These are phyloP conservation scores for Hypsibius dujardini DNA, from an alignment of 1,140 invertebrate genomes.

Conservation along the genomic window DNA sequence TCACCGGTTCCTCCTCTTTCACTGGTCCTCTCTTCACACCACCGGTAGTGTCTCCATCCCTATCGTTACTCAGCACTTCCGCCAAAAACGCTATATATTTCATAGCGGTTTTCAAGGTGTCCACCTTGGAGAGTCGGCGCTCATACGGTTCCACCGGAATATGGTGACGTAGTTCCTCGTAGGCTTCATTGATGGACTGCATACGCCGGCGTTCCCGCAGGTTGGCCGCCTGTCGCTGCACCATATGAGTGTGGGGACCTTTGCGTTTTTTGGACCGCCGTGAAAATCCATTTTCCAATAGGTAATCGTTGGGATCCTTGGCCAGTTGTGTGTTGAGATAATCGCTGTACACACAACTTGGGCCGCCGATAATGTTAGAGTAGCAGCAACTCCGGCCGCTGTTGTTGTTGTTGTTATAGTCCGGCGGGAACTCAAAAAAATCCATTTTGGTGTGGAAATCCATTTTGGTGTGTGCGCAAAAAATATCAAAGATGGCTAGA, in stretches of 20 bases:
- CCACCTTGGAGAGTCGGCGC: conserved; percentile 78
- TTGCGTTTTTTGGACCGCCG: conserved; percentile 19
- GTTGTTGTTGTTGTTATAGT: background rate
- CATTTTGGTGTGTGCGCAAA: no score
- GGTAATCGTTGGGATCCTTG: background rate
- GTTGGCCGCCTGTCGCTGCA: conserved; percentile 81
- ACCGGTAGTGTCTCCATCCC: conserved; percentile 34
- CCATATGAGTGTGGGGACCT: conserved; percentile 45
- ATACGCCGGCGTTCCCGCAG: conserved; percentile 71
- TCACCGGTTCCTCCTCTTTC: conserved; percentile 43
- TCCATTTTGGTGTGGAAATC: no score
- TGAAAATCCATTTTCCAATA: background rate
- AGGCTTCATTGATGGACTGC: conserved; percentile 88
- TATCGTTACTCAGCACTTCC: conserved; percentile 57
- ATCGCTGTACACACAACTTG: conserved; percentile 1
- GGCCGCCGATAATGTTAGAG: background rate
- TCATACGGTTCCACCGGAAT: conserved; percentile 87
- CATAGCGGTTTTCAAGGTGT: conserved; percentile 78
- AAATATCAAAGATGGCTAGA: no score
- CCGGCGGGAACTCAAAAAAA: conserved; percentile 4
- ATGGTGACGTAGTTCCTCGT: conserved; percentile 66
- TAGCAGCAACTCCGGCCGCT: background rate
- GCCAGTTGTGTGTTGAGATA: background rate
- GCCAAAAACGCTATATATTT: conserved; percentile 79
- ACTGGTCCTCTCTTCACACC: conserved; percentile 21